Base-by-base conservation (phyloP, 2,888 invertebrate species). In the Drosophila anomalata region DNA sequence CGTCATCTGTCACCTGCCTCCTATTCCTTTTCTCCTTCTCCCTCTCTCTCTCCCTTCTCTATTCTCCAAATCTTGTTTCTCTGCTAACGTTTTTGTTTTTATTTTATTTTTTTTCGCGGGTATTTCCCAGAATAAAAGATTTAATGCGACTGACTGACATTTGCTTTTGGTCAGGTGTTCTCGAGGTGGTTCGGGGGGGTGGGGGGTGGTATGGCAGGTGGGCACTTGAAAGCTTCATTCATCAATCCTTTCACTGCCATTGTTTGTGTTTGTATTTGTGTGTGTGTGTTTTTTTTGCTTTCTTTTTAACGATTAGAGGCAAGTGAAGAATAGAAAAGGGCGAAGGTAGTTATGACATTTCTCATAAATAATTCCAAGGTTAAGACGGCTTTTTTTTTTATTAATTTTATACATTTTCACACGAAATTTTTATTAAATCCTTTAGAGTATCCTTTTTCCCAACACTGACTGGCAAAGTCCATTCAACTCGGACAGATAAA, bases 1-100 rank as follows among this genome's bases (percentile, higher is more conserved):
- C 81, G 87, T 84, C 87, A 83, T 83, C 73, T 73, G 73, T 77
- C 83, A 80, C 79, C 77, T 85, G 72, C 80, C 57, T 58, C 20
- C 55, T 62, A 31, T 46, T 50, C 26, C 29, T 24, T 14, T 31
- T 24, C 33, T 22, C 41, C 26, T 17, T 48, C 29, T 66, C 53
- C 20, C 29, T 24, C n/a, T 26, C 26, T 20, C 22, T n/a, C 42
- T 29, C 61, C 42, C 42, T 29, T 55, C 48, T 56, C 53, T 56
- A n/a, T 74, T 78, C 54, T 80, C 72, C 77, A 78, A 84, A 69
- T 77, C 77, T 62, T 72, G 56, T 44, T 68, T 61, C 51, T 50
- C 62, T 53, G 57, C 47, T 47, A 41, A 39, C 46, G 53, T 60
- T 70, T 17, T 17, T 17, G 17, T 17, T 17, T 17, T 17, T 17